These are phyloP conservation scores for Lithobates sylvaticus DNA, from an alignment of 2,797 vertebrate species.

Conservation along the genomic window DNA sequence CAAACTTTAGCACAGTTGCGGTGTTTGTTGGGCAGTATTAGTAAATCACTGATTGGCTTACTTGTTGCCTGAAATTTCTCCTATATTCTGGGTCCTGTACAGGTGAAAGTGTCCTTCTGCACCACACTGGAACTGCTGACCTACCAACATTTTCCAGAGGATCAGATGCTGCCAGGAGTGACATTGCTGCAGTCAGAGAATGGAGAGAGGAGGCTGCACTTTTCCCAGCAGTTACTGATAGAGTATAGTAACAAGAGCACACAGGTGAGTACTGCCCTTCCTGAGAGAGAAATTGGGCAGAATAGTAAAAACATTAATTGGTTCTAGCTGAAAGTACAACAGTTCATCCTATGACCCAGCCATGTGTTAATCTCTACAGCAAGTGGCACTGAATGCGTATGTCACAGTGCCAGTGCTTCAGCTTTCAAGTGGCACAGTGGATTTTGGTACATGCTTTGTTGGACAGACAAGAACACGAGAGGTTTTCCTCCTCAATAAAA, in stretches of 20 bases:
- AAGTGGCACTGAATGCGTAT: slow-evolving; percentile 79
- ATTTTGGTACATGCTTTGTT: slow-evolving; percentile 86
- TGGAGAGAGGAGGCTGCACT: slow-evolving; percentile 79
- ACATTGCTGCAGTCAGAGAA: slow-evolving; percentile 70
- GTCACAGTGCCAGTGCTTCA: slow-evolving; percentile 79
- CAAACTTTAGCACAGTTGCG: too few relatives aligned
- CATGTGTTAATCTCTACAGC: slow-evolving; percentile 70
- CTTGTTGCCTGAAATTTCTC: too few relatives aligned
- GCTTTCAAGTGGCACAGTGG: slow-evolving; percentile 78
- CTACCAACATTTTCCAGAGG: slow-evolving; percentile 71
- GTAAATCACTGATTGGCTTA: neutral
- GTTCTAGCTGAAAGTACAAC: neutral
- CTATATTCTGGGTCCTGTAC: neutral
- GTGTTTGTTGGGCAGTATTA: neutral
- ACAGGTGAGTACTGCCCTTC: slow-evolving; percentile 77
- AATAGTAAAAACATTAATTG: neutral
- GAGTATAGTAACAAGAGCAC: slow-evolving; percentile 80
- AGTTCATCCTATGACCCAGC: neutral
- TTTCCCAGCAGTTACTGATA: slow-evolving; percentile 82
- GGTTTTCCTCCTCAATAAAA: slow-evolving; percentile 78
- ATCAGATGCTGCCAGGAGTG: slow-evolving; percentile 74
- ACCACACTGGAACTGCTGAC: slow-evolving; percentile 83
- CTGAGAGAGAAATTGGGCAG: neutral
- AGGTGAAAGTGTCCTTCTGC: slow-evolving; percentile 90
- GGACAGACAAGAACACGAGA: slow-evolving; percentile 75